Conservation (phyloP, 2,797 vertebrate genomes). For the Rhabdomys pumilio region DNA sequence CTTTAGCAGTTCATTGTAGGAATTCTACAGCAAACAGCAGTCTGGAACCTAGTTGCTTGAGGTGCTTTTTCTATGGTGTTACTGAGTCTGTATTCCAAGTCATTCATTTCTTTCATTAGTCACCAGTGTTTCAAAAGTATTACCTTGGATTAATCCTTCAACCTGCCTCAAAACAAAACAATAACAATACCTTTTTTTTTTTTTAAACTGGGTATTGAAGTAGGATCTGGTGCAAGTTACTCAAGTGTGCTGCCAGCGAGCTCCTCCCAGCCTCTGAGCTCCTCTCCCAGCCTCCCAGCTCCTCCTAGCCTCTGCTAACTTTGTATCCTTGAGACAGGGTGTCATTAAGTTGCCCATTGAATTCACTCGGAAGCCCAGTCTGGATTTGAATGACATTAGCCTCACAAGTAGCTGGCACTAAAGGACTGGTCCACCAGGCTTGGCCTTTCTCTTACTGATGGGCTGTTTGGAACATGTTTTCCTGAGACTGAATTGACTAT, state of each 20-base stretch:
- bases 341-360: neutral
- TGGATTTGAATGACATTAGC: neutral
- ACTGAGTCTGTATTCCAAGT: neutral
- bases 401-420: neutral
- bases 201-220: neutral
- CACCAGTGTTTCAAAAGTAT: neutral
- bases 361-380: neutral
- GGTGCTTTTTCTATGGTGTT: neutral
- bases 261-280: too few relatives aligned
- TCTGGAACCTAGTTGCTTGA: neutral
- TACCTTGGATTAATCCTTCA: neutral
- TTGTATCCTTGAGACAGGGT: neutral
- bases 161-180: neutral
- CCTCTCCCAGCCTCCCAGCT: too few relatives aligned
- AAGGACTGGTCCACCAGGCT: neutral
- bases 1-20: too few relatives aligned
- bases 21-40: neutral
- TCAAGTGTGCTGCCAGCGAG: too few relatives aligned
- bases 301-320: neutral
- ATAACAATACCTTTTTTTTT: neutral
- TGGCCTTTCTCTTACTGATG: neutral
- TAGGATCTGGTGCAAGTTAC: too few relatives aligned
- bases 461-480: neutral
- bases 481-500: neutral
- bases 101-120: conserved; percentile 35